Evolutionary conservation across 2,888 invertebrate species (phyloP).

Genomic region (Lasioglossum calceatum): DNA sequence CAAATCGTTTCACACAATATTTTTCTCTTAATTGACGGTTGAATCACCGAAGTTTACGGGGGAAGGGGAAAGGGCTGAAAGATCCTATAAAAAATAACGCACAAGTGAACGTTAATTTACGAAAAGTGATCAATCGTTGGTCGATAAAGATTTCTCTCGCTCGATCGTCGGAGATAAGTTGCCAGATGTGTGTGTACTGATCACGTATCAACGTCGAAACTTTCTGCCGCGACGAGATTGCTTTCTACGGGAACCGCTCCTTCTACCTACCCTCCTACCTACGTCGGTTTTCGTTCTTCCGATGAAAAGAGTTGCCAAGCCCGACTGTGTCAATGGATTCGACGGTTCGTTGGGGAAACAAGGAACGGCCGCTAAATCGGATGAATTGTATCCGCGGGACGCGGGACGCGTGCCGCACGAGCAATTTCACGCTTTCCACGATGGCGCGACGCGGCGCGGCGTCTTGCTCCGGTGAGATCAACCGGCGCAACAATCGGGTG

Average conservation of each 20-base stretch:
- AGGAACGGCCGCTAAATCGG: conserved; percentile 33
- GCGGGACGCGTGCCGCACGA: conserved; percentile 54
- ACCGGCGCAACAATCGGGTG: conserved; percentile 44
- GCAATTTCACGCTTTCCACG: conserved; percentile 65
- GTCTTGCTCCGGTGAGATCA: conserved; percentile 22
- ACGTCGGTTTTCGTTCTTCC: not conserved
- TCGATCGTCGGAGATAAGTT: not conserved
- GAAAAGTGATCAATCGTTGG: not conserved
- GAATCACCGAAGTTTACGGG: too few relatives aligned
- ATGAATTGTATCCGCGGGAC: conserved; percentile 44
- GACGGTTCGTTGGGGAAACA: conserved; percentile 14
- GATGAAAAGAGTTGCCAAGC: conserved; percentile 4
- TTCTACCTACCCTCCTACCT: too few relatives aligned
- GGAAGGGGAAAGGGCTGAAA: too few relatives aligned
- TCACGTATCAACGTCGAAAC: not conserved
- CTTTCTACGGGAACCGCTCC: not conserved
- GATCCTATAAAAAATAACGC: too few relatives aligned
- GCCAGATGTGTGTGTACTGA: not conserved
- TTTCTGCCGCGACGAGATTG: not conserved
- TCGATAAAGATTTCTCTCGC: not conserved
- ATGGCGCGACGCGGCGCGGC: conserved; percentile 14
- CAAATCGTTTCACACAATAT: too few relatives aligned
- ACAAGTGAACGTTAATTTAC: not conserved
- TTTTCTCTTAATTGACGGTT: too few relatives aligned
- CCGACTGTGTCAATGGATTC: not conserved